Percentiles rank a stretch among this genome's conserved stretches.
phyloP scores from a whole-genome alignment of 1,140 invertebrate genomes.

The Drosophila lacteicornis region DNA sequence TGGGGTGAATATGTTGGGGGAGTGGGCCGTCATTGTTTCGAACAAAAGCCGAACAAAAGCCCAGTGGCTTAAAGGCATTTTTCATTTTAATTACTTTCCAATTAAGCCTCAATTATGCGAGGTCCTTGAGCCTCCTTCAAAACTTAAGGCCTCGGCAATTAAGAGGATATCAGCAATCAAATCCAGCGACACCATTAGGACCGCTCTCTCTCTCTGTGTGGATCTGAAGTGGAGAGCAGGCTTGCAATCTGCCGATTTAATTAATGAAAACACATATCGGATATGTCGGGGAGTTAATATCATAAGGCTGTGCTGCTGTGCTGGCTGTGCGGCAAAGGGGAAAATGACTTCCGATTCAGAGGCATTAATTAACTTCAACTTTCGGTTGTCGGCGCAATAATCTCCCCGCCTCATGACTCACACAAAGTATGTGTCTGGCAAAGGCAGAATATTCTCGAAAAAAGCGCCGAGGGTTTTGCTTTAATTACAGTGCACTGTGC shows the following conservation, averaged over 20 bases:
- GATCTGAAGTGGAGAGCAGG: slow-evolving; percentile 20
- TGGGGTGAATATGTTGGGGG: neutral
- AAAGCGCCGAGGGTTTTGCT: slow-evolving; percentile 19
- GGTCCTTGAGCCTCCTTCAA: slow-evolving; percentile 21
- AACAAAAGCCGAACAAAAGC: slow-evolving; percentile 36
- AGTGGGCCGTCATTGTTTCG: slow-evolving; percentile 2
- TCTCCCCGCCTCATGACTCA: neutral
- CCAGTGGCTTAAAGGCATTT: slow-evolving; percentile 49
- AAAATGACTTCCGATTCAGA: slow-evolving; percentile 24
- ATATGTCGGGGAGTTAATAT: slow-evolving; percentile 16
- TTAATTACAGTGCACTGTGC: slow-evolving; percentile 37
- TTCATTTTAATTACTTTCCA: slow-evolving; percentile 79
- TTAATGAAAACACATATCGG: slow-evolving; percentile 30
- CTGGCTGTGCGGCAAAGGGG: neutral
- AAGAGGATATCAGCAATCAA: slow-evolving; percentile 26
- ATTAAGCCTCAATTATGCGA: slow-evolving; percentile 69
- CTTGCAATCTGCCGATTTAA: slow-evolving; percentile 33
- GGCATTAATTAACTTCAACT: slow-evolving; percentile 40
- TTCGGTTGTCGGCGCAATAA: slow-evolving; percentile 21
- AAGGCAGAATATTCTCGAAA: slow-evolving; percentile 16
- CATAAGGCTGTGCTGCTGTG: neutral
- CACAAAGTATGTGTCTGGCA: slow-evolving; percentile 11
- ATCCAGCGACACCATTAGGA: slow-evolving; percentile 23
- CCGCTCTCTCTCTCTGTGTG: neutral
- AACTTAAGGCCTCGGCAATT: slow-evolving; percentile 8